Evolutionary conservation across 2,113 vertebrate genomes (phyloP).

Genomic region (Eclectus roratus): DNA sequence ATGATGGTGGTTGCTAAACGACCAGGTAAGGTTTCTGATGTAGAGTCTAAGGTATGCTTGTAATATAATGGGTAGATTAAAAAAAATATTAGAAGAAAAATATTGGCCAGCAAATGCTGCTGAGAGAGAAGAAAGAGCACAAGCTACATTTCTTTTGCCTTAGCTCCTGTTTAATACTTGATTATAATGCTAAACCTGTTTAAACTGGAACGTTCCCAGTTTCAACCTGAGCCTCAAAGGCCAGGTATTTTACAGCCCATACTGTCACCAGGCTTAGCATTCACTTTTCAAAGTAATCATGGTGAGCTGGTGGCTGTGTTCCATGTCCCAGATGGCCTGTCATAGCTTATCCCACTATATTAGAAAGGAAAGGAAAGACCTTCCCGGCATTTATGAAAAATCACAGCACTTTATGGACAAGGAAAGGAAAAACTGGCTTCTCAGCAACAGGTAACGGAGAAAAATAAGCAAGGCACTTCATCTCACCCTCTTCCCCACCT

Average conservation of each 20-base stretch:
- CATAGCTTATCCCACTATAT: neutral
- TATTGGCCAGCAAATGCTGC: neutral
- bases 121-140: neutral
- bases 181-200: neutral
- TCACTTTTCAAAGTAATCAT: neutral
- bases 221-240: neutral
- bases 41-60: neutral
- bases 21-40: neutral
- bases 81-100: neutral
- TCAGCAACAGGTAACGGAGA: neutral
- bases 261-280: neutral
- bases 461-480: neutral
- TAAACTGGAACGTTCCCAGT: neutral
- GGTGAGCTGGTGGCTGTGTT: neutral
- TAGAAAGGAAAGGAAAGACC: neutral
- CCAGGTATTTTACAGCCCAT: neutral
- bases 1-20: neutral
- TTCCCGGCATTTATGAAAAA: neutral
- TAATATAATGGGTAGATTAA: neutral
- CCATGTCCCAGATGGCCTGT: accelerated
- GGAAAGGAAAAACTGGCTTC: neutral
- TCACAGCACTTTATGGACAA: neutral
- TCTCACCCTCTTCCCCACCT: neutral
- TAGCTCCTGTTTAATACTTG: neutral
- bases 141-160: neutral